Conservation (phyloP, 2,113 vertebrate species). For the Syngnathoides biaculeatus region DNA sequence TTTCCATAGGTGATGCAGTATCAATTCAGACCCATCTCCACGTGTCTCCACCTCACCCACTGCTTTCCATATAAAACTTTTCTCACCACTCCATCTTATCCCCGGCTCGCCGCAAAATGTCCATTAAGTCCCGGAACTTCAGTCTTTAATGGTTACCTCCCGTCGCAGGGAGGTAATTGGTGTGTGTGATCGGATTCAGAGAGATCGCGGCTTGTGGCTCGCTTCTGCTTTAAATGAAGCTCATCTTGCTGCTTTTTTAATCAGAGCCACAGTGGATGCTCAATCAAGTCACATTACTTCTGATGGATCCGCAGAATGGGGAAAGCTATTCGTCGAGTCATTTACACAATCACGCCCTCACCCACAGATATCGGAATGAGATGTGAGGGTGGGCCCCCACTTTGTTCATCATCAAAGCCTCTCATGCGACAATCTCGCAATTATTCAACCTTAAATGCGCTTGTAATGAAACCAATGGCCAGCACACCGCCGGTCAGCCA, state of each 20-base stretch:
- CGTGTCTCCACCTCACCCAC: slow-evolving; percentile 10
- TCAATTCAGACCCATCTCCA: slow-evolving; percentile 16
- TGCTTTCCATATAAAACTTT: slow-evolving; percentile 44
- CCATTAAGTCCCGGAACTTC: slow-evolving; percentile 29
- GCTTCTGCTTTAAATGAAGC: slow-evolving; percentile 68
- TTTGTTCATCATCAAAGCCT: slow-evolving; percentile 59
- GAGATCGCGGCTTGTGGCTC: slow-evolving; percentile 45
- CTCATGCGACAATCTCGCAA: slow-evolving; percentile 43
- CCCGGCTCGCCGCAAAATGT: slow-evolving; percentile 6
- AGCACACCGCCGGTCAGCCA: no score
- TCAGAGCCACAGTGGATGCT: slow-evolving; percentile 62
- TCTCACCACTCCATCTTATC: slow-evolving; percentile 43
- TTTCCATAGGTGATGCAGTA: slow-evolving; percentile 13
- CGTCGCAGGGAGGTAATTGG: slow-evolving; percentile 55
- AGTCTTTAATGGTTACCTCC: slow-evolving; percentile 50
- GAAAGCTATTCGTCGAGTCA: slow-evolving; percentile 73
- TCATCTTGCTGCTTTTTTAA: slow-evolving; percentile 64
- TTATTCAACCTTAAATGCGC: slow-evolving; percentile 22
- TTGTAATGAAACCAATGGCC: neutral
- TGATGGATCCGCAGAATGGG: slow-evolving; percentile 70
- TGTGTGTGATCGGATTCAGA: slow-evolving; percentile 64
- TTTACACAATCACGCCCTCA: slow-evolving; percentile 69
- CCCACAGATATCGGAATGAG: slow-evolving; percentile 55
- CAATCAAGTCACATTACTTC: slow-evolving; percentile 66
- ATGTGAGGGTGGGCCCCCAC: slow-evolving; percentile 51